A percentile compares a stretch with the other conserved stretches of the same genome.
Conservation (phyloP, 2,113 vertebrate genomes). For the Alligator sinensis region DNA sequence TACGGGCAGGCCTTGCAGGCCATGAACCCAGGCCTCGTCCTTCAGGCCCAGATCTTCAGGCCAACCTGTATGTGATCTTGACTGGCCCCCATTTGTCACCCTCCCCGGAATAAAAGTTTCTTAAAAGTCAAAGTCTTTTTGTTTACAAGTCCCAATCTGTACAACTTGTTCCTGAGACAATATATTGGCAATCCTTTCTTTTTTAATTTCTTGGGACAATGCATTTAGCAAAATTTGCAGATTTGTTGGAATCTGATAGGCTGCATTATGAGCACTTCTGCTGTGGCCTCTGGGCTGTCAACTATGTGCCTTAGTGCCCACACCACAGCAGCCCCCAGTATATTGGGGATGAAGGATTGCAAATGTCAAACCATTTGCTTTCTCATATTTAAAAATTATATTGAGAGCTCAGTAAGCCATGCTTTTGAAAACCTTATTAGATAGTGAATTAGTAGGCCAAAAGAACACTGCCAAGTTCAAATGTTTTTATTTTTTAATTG, state of each 20-base stretch:
- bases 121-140: neutral
- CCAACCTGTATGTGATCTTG: conserved; percentile 11
- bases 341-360: neutral
- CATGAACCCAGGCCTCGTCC: no score
- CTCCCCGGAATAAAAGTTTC: fast-evolving
- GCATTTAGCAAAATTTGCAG: no score
- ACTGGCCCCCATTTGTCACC: neutral
- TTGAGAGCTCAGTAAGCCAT: neutral
- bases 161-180: conserved; percentile 28
- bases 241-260: no score
- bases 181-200: neutral
- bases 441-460: neutral
- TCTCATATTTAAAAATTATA: neutral
- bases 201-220: no score
- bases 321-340: no score
- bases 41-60: no score
- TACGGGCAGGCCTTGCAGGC: no score
- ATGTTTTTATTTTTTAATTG: fast-evolving
- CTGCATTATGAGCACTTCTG: no score
- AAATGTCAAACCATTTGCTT: conserved; percentile 28
- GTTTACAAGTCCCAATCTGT: neutral
- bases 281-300: no score
- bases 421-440: neutral
- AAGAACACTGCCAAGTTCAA: neutral
- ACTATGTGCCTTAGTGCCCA: no score